Evolutionary conservation across 2,797 vertebrate genomes (phyloP), one percentile per base, ranked within the genome.

Genomic region (Erpetoichthys calabaricus): DNA sequence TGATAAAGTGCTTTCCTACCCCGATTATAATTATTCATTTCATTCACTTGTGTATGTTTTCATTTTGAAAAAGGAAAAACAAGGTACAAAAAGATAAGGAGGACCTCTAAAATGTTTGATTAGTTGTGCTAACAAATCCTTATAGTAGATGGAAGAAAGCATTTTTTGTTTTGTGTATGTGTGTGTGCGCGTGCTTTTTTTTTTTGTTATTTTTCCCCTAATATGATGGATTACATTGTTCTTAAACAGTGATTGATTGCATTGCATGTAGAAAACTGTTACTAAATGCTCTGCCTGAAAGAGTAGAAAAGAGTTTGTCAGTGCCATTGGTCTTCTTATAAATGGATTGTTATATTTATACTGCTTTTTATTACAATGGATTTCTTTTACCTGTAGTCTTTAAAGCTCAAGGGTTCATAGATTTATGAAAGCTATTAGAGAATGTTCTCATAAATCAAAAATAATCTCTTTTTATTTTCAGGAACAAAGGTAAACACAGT

Each of bases 21-120:
- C 76, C 79, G 83, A 83, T 87, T 83, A 83, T 85, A 87, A 93
- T 92, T 89, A 88, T 76, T 95, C 89, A 89, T 87, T 88, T 86
- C 79, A 78, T 85, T 82, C 67, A 72, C 79, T 80, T 71, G 67
- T 71, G 67, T 68, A 73, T 79, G 68, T 73, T 79, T 80, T 78
- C 68, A 67, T 68, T 59, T 65, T 67, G 69, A 69, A 63, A 71
- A 64, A 65, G 58, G 52, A 59, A 57, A 57, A 53, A 7, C 51
- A 8, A 62, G 60, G 72, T 73, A 65, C 64, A 65, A 67, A 55
- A 63, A 70, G 68, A 65, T 60, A 64, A 56, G 70, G 69, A 73
- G 81, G 82, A 77, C 78, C 68, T 71, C 60, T 64, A 69, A 67
- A 60, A 57, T 46, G 56, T 67, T 70, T 66, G 74, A 76, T 75